These are phyloP conservation scores for Notamacropus eugenii DNA, from an alignment of 2,797 vertebrate species.

Conservation along the genomic window DNA sequence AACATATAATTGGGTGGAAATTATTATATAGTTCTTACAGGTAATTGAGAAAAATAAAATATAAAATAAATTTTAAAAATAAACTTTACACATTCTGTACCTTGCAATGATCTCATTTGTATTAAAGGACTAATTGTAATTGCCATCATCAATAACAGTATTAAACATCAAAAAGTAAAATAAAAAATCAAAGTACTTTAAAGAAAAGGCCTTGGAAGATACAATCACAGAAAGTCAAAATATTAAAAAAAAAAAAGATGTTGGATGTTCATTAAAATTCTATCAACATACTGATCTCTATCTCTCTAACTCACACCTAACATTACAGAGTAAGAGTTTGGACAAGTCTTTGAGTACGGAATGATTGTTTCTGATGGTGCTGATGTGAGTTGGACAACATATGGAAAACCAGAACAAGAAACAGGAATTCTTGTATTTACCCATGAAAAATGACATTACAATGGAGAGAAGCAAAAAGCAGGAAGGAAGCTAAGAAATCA, in stretches of 20 bases:
- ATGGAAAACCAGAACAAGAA: neutral
- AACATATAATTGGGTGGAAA: too few relatives aligned
- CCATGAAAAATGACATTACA: neutral
- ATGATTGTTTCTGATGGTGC: neutral
- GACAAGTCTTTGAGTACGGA: neutral
- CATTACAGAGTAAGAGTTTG: neutral
- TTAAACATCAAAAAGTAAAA: too few relatives aligned
- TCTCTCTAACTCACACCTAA: constrained; percentile 17
- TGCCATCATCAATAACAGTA: too few relatives aligned
- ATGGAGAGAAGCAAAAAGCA: neutral
- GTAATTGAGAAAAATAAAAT: too few relatives aligned
- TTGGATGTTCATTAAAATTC: neutral
- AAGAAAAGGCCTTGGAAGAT: constrained; percentile 4
- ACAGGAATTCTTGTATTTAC: neutral
- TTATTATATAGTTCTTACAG: too few relatives aligned
- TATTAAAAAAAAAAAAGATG: neutral
- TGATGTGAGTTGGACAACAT: neutral
- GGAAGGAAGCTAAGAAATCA: constrained; percentile 20
- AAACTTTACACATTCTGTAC: too few relatives aligned
- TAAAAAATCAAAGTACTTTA: neutral
- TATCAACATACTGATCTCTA: neutral
- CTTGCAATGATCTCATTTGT: too few relatives aligned
- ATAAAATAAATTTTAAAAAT: too few relatives aligned
- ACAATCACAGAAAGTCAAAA: neutral
- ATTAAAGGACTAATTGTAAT: too few relatives aligned